Base-by-base conservation (phyloP, 2,113 vertebrate genomes). In the Conger conger region DNA sequence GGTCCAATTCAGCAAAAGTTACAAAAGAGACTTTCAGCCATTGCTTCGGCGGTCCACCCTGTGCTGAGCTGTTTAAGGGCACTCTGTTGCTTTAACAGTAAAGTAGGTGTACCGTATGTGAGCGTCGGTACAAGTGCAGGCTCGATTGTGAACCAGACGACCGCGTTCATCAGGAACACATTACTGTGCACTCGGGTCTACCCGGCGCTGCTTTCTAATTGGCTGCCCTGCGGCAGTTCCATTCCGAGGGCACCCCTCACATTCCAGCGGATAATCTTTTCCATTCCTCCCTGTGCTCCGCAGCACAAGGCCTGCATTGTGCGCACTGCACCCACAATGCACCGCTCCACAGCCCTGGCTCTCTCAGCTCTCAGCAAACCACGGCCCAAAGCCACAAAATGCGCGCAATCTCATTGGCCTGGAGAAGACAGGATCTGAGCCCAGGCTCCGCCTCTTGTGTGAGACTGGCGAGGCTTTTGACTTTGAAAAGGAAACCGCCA, bases 211-310 rank as follows among this genome's bases (percentile, higher is more conserved):
- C 77, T 20, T 77, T 89, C 85, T 73, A 79, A 90, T 89, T 91
- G 91, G 91, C 89, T 88, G 84, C 80, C 17, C 42, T 4, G 79
- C 36, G 81, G 83, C 86, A 23, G 45, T 82, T 86, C 87, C 80
- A 82, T 89, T 88, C 18, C 87, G 85, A 91, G 89, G 86, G 87
- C 89, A 89, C 87, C 85, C 83, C 87, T 89, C 87, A 91, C 88
- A 91, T 91, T 91, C 91, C 89, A 89, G 11, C 83, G 88, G 81
- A 89, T 89, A 90, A 91, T 91, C 89, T 90, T 88, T 91, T 91
- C 89, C 89, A 90, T 91, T 88, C 89, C 82, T 84, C 82, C 86
- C 84, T 82, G 80, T 78, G 60, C 68, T 78, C 42, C 33, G 68
- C 80, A n/a, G n/a, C 84, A 91, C 88, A 88, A 86, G 80, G 87